These are phyloP conservation scores for Nomada ferruginata DNA, from an alignment of 2,888 invertebrate species.

Conservation along the genomic window DNA sequence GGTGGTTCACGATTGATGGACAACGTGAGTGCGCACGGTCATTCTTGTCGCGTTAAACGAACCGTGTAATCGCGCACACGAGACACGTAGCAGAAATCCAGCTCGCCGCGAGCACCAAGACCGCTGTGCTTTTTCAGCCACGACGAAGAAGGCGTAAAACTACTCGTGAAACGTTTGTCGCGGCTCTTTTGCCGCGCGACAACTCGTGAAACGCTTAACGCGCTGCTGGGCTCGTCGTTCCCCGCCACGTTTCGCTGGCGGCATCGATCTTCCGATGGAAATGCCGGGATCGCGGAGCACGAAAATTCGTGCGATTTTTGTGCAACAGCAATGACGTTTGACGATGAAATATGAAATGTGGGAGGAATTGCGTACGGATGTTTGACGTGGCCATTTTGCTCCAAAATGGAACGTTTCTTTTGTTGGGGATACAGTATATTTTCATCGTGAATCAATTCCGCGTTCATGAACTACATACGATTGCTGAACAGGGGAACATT, in stretches of 20 bases:
- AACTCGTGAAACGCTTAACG: constrained; percentile 52
- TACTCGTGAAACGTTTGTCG: constrained; percentile 55
- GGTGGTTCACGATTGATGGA: constrained; percentile 50
- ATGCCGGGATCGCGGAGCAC: background rate
- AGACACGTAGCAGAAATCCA: constrained; percentile 60
- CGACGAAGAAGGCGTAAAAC: constrained; percentile 58
- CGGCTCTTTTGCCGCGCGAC: constrained; percentile 58
- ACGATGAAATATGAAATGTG: too few species aligned
- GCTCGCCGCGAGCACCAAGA: constrained; percentile 12
- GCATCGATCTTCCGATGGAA: background rate
- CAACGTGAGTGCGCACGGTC: constrained; percentile 27
- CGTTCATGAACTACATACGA: too few species aligned
- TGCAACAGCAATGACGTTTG: too few species aligned
- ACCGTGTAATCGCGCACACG: constrained; percentile 60
- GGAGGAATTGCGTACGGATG: too few species aligned
- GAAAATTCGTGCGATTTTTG: background rate
- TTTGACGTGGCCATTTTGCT: background rate
- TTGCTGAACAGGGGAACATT: too few species aligned
- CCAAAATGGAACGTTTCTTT: background rate
- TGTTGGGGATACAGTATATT: background rate
- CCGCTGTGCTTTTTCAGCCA: constrained; percentile 48
- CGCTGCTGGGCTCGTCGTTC: background rate
- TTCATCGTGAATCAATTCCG: too few species aligned
- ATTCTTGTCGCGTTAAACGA: constrained; percentile 62
- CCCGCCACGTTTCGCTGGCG: background rate